Percentiles rank a stretch among this genome's conserved stretches.
Conservation (phyloP, 2,888 invertebrate genomes). For the Geotrupes spiniger region DNA sequence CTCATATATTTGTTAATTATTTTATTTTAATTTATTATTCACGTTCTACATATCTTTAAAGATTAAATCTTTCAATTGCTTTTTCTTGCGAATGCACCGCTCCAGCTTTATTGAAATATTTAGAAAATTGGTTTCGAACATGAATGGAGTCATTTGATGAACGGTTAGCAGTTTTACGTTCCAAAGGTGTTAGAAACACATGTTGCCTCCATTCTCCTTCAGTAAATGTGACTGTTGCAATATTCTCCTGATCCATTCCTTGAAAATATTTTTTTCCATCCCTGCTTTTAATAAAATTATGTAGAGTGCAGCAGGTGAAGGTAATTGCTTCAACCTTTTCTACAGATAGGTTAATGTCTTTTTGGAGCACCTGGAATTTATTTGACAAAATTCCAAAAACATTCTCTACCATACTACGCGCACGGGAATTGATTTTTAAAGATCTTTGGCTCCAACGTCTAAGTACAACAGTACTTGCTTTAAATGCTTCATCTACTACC, state of each 20-base stretch:
- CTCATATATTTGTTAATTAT: too few relatives aligned
- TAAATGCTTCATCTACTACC: background rate
- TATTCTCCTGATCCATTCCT: slow-evolving; percentile 11
- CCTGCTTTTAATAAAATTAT: slow-evolving; percentile 10
- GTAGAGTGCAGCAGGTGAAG: slow-evolving; percentile 11
- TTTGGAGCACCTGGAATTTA: slow-evolving; percentile 3
- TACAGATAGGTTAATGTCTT: slow-evolving; percentile 1
- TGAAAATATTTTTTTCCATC: slow-evolving; percentile 10
- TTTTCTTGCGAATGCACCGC: slow-evolving; percentile 9
- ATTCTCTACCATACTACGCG: slow-evolving; percentile 4
- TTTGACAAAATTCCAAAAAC: slow-evolving; percentile 4
- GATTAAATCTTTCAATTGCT: slow-evolving; percentile 12
- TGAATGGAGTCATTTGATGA: background rate
- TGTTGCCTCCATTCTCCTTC: slow-evolving; percentile 11
- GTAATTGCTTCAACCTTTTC: slow-evolving; percentile 1
- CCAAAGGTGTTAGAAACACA: slow-evolving; percentile 7
- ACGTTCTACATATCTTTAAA: background rate
- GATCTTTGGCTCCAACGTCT: background rate
- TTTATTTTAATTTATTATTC: too few relatives aligned
- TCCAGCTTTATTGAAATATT: slow-evolving; percentile 1
- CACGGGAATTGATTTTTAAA: background rate
- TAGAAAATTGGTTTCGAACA: background rate
- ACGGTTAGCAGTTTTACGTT: background rate
- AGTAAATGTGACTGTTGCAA: slow-evolving; percentile 1
- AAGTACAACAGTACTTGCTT: background rate